A percentile compares a stretch with the other conserved stretches of the same genome.
phyloP scores from a whole-genome alignment of 1,140 invertebrate species.

The Drosophila parabipectinata region DNA sequence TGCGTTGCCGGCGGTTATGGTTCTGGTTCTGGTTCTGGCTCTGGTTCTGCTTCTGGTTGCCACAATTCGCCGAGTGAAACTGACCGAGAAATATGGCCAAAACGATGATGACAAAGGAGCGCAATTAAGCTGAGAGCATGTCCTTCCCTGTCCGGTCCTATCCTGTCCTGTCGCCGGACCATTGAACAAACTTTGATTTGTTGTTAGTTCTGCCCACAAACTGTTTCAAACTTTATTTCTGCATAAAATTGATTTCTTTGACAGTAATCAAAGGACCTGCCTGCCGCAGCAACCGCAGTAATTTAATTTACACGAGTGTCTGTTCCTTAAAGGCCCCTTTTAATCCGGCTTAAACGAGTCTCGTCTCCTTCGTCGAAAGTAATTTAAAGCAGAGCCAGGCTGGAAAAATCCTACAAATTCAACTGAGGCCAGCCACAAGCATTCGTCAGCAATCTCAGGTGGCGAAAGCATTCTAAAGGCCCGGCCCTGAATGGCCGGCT shows the following conservation, averaged over 20 bases:
- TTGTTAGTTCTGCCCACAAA: constrained; percentile 12
- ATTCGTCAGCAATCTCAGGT: constrained; percentile 53
- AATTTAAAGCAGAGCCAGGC: constrained; percentile 28
- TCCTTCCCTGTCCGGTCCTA: not conserved
- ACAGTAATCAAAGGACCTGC: not conserved
- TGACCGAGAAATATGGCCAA: constrained; percentile 22
- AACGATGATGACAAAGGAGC: constrained; percentile 19
- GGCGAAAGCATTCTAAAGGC: constrained; percentile 50
- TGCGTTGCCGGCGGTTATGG: constrained; percentile 29
- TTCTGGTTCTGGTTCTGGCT: not conserved
- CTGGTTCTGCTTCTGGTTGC: not conserved
- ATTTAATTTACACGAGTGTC: constrained; percentile 40
- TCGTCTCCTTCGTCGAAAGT: constrained; percentile 26
- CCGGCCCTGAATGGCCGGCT: constrained; percentile 38
- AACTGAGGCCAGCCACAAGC: constrained; percentile 48
- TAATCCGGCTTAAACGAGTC: constrained; percentile 25
- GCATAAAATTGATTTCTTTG: constrained; percentile 45
- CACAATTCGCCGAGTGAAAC: constrained; percentile 23
- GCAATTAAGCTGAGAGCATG: constrained; percentile 54
- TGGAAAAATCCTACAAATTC: constrained; percentile 27
- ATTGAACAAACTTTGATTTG: constrained; percentile 25
- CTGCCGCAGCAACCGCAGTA: constrained; percentile 17
- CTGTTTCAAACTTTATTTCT: constrained; percentile 8
- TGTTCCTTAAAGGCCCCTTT: constrained; percentile 1
- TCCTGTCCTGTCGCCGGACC: constrained; percentile 7